These are phyloP conservation scores for Semibalanus balanoides DNA, from an alignment of 1,140 invertebrate genomes.

Conservation along the genomic window DNA sequence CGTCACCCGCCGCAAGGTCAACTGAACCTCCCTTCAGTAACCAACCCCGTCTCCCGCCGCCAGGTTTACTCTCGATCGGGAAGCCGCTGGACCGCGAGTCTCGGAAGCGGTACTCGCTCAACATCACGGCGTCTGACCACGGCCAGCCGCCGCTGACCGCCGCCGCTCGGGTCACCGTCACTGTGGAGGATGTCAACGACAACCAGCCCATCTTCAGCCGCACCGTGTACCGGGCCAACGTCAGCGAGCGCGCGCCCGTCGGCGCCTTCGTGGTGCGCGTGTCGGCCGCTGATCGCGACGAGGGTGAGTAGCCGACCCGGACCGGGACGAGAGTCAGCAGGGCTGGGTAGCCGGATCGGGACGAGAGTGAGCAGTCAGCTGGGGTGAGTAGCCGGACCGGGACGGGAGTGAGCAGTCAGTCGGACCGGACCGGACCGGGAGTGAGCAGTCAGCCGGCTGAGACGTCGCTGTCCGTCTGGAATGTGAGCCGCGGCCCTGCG, in stretches of 20 bases:
- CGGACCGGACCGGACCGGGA: too few relatives aligned
- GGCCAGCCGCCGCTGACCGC: slow-evolving; percentile 50
- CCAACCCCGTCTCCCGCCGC: too few relatives aligned
- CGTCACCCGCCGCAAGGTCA: too few relatives aligned
- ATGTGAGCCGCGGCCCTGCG: too few relatives aligned
- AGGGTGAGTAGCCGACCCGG: not conserved
- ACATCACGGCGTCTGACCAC: slow-evolving; percentile 68
- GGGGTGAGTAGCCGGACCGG: too few relatives aligned
- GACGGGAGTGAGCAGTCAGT: too few relatives aligned
- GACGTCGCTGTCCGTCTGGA: too few relatives aligned
- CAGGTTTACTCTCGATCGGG: slow-evolving; percentile 45
- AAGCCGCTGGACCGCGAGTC: slow-evolving; percentile 44
- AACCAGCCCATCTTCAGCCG: slow-evolving; percentile 66
- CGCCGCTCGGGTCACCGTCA: slow-evolving; percentile 43
- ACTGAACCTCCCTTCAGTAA: too few relatives aligned
- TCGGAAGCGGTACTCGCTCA: slow-evolving; percentile 43
- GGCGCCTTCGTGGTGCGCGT: slow-evolving; percentile 63
- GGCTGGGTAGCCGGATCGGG: too few relatives aligned
- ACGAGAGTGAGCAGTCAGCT: too few relatives aligned
- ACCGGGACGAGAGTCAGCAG: too few relatives aligned
- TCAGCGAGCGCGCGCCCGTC: slow-evolving; percentile 58
- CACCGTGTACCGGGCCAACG: slow-evolving; percentile 52
- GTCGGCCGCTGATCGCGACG: slow-evolving; percentile 46
- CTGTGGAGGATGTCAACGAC: slow-evolving; percentile 53
- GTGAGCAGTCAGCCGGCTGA: too few relatives aligned